Percentiles rank a stretch among this genome's conserved stretches.
Conservation (phyloP, 2,797 vertebrate species). For the Coendou prehensilis region DNA sequence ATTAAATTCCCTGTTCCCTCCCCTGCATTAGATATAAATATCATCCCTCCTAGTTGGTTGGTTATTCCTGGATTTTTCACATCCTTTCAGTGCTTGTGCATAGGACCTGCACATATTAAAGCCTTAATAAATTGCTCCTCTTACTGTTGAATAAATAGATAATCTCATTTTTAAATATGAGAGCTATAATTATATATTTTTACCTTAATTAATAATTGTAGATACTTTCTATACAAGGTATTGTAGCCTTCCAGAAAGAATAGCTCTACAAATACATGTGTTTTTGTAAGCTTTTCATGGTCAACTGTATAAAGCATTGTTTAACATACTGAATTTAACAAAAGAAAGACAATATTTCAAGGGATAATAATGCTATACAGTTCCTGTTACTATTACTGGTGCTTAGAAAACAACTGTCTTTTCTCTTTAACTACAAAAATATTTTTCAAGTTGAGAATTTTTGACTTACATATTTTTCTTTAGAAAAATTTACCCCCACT, state of each 20-base stretch:
- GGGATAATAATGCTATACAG: background rate
- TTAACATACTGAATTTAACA: slow-evolving; percentile 20
- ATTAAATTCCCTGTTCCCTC: background rate
- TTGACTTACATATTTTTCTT: background rate
- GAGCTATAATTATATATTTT: background rate
- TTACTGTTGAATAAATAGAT: background rate
- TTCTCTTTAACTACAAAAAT: background rate
- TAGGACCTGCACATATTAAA: background rate
- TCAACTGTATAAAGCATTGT: slow-evolving; percentile 3
- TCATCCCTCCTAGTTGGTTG: background rate
- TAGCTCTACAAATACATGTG: background rate
- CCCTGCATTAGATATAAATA: background rate
- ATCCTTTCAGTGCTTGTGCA: background rate
- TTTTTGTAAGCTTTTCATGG: background rate
- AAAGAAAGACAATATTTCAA: slow-evolving; percentile 1
- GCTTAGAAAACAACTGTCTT: background rate
- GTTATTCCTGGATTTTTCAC: background rate
- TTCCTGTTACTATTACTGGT: background rate
- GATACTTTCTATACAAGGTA: background rate
- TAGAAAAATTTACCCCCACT: background rate
- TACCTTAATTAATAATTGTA: background rate
- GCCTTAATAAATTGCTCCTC: background rate
- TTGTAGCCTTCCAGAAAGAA: background rate
- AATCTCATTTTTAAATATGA: background rate
- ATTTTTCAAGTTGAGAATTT: background rate